phyloP scores from a whole-genome alignment of 2,113 vertebrate species.

The Nesogale talazaci region DNA sequence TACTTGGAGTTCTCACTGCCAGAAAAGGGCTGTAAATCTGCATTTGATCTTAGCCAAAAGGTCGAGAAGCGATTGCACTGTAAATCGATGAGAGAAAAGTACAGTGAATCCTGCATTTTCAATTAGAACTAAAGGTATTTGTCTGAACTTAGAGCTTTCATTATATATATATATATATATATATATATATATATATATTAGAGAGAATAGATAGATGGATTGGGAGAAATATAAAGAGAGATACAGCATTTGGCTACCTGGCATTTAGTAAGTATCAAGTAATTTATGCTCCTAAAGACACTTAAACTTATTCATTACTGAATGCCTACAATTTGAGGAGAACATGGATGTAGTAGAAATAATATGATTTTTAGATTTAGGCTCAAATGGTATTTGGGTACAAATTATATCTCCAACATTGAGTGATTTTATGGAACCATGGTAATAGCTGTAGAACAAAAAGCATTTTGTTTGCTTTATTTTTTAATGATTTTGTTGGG shows the following conservation, averaged over 20 bases:
- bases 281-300: neutral
- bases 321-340: neutral
- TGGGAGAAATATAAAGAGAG: neutral
- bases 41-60: too few species aligned
- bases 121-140: constrained; percentile 29
- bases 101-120: neutral
- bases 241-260: neutral
- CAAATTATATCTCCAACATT: neutral
- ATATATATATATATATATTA: too few species aligned
- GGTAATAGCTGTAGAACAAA: neutral
- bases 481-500: too few species aligned
- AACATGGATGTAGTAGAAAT: neutral
- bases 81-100: constrained; percentile 7
- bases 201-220: neutral
- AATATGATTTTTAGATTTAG: neutral
- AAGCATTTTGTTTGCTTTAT: too few species aligned
- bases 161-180: too few species aligned
- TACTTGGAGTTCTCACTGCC: neutral
- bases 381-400: neutral
- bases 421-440: neutral
- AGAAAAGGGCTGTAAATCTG: neutral
- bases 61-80: neutral
- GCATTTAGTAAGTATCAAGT: too few species aligned
- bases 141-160: neutral
- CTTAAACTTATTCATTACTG: neutral